Evolutionary conservation across 1,140 invertebrate genomes (phyloP).

Genomic region (Magallana ariakensis): DNA sequence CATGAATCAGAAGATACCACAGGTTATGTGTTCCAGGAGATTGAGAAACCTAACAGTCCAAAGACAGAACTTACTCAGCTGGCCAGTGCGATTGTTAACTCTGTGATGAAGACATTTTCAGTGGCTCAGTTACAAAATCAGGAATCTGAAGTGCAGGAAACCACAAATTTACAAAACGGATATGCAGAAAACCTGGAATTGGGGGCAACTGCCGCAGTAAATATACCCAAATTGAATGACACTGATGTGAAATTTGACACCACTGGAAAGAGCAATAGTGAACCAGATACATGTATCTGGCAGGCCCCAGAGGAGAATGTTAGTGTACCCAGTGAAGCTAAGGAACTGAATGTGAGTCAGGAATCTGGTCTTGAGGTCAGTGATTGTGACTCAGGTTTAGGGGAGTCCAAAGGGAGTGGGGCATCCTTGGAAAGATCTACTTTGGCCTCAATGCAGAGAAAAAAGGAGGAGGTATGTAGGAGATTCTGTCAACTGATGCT

Average conservation of each 20-base stretch:
- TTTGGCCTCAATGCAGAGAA: slow-evolving; percentile 1
- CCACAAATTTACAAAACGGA: slow-evolving; percentile 17
- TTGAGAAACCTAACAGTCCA: neutral
- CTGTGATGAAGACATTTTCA: slow-evolving; percentile 20
- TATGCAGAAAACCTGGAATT: neutral
- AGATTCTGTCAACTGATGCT: slow-evolving; percentile 25
- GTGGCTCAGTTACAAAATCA: slow-evolving; percentile 5
- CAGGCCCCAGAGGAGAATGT: neutral
- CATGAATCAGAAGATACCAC: neutral
- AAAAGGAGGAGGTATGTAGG: slow-evolving; percentile 21
- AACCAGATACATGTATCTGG: neutral
- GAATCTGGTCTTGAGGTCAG: slow-evolving; percentile 5
- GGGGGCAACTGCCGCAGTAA: neutral
- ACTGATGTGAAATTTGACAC: neutral
- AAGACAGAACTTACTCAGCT: slow-evolving; percentile 6
- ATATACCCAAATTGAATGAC: neutral
- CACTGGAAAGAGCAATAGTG: neutral
- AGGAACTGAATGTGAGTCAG: slow-evolving; percentile 22
- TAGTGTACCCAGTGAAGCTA: neutral
- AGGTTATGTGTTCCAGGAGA: slow-evolving; percentile 16
- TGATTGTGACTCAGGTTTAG: slow-evolving; percentile 16
- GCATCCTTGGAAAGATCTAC: neutral
- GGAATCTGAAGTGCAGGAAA: neutral
- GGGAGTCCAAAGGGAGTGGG: slow-evolving; percentile 2
- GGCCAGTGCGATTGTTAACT: neutral